phyloP scores from a whole-genome alignment of 2,888 invertebrate species.

The Temnothorax rugatulus region DNA sequence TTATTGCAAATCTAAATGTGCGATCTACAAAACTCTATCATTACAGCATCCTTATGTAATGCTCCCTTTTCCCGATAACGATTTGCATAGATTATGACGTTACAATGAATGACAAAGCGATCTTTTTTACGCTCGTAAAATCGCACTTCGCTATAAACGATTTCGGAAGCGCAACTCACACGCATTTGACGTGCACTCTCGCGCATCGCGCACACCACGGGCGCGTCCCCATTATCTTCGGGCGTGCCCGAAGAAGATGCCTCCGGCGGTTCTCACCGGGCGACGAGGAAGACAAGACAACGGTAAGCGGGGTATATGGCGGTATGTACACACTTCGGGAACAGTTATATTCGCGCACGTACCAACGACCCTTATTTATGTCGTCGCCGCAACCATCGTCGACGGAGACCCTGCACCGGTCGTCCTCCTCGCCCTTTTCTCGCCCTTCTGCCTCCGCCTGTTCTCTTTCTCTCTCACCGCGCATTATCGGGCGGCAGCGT shows the following conservation, averaged over 20 bases:
- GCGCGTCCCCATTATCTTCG: conserved; percentile 56
- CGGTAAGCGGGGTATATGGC: conserved; percentile 28
- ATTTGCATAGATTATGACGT: conserved; percentile 7
- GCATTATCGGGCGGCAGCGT: conserved; percentile 68
- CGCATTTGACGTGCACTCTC: conserved; percentile 16
- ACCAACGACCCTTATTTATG: conserved; percentile 74
- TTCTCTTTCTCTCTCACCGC: conserved; percentile 41
- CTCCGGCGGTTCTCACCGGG: conserved; percentile 59
- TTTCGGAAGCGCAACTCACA: conserved; percentile 13
- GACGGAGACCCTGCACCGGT: conserved; percentile 26
- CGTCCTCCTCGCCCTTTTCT: conserved; percentile 67
- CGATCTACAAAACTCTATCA: neutral
- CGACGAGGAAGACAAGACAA: conserved; percentile 38
- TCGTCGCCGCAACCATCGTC: conserved; percentile 56
- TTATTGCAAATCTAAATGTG: neutral
- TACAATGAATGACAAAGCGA: neutral
- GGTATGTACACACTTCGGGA: conserved; percentile 59
- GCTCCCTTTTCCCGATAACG: neutral
- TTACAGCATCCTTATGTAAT: neutral
- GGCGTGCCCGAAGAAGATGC: conserved; percentile 45
- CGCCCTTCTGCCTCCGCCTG: conserved; percentile 46
- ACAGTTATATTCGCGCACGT: conserved; percentile 69
- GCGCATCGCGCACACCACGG: neutral
- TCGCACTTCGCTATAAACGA: conserved; percentile 10
- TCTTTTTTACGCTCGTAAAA: neutral